These are phyloP conservation scores for Scotopteryx bipunctaria DNA, from an alignment of 2,888 invertebrate genomes.

Conservation along the genomic window DNA sequence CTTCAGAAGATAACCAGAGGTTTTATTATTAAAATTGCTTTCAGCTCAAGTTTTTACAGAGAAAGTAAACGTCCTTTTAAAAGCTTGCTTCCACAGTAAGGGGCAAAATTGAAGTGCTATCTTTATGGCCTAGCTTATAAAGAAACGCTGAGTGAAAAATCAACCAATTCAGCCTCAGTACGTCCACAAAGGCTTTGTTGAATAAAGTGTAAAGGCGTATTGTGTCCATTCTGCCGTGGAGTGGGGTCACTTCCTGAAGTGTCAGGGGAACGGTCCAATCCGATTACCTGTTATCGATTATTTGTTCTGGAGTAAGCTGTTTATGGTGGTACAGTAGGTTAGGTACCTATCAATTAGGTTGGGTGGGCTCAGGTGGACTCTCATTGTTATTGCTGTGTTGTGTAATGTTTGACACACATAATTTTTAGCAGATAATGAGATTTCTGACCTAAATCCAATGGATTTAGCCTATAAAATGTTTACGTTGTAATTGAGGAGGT, in stretches of 20 bases:
- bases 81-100: too few species aligned
- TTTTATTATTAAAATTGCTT: too few species aligned
- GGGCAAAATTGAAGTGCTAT: too few species aligned
- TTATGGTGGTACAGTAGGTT: conserved; percentile 8
- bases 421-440: too few species aligned
- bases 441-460: too few species aligned
- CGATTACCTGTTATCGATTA: conserved; percentile 63
- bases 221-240: conserved; percentile 66
- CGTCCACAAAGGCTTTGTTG: conserved; percentile 11
- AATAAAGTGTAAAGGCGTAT: conserved; percentile 57
- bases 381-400: background rate
- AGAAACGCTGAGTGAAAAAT: background rate
- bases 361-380: background rate
- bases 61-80: too few species aligned
- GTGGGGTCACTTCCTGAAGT: conserved; percentile 69
- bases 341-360: conserved; percentile 10
- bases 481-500: too few species aligned
- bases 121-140: too few species aligned
- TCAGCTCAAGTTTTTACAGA: too few species aligned
- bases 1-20: too few species aligned
- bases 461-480: too few species aligned
- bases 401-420: too few species aligned
- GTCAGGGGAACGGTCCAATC: conserved; percentile 61
- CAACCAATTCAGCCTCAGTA: conserved; percentile 4
- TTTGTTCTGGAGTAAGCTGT: conserved; percentile 50